phyloP scores from a whole-genome alignment of 2,888 invertebrate species.

The Cephalotes varians region DNA sequence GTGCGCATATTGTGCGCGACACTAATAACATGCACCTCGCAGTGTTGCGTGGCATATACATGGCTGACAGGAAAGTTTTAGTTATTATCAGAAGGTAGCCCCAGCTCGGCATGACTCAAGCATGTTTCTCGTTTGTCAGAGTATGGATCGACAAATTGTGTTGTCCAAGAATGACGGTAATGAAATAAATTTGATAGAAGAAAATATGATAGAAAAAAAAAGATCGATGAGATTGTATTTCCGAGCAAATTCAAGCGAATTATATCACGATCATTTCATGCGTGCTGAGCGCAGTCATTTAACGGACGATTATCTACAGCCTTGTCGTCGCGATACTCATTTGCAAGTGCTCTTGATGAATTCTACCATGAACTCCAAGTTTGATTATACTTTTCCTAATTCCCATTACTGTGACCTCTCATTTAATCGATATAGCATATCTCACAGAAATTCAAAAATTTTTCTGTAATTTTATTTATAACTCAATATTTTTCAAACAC shows the following conservation, averaged over 20 bases:
- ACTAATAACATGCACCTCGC: slow-evolving; percentile 32
- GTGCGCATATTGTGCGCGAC: slow-evolving; percentile 16
- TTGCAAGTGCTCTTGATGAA: slow-evolving; percentile 29
- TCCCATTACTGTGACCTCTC: neutral
- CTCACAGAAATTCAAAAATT: neutral
- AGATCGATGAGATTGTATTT: slow-evolving; percentile 41
- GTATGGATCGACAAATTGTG: slow-evolving; percentile 48
- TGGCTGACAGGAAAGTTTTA: slow-evolving; percentile 35
- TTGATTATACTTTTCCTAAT: slow-evolving; percentile 3
- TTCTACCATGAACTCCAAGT: neutral
- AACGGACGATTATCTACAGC: slow-evolving; percentile 62
- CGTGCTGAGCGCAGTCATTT: slow-evolving; percentile 67
- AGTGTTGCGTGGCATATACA: neutral
- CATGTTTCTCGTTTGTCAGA: slow-evolving; percentile 35
- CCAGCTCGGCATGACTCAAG: neutral
- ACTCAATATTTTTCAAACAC: neutral
- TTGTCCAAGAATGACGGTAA: slow-evolving; percentile 26
- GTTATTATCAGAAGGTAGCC: slow-evolving; percentile 31
- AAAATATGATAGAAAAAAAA: neutral
- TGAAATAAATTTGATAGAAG: neutral
- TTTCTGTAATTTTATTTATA: neutral
- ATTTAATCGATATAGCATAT: neutral
- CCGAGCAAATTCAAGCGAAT: slow-evolving; percentile 1
- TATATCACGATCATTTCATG: slow-evolving; percentile 38
- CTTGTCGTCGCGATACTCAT: slow-evolving; percentile 40